phyloP scores from a whole-genome alignment of 2,113 vertebrate species.

The Scopus umbretta region DNA sequence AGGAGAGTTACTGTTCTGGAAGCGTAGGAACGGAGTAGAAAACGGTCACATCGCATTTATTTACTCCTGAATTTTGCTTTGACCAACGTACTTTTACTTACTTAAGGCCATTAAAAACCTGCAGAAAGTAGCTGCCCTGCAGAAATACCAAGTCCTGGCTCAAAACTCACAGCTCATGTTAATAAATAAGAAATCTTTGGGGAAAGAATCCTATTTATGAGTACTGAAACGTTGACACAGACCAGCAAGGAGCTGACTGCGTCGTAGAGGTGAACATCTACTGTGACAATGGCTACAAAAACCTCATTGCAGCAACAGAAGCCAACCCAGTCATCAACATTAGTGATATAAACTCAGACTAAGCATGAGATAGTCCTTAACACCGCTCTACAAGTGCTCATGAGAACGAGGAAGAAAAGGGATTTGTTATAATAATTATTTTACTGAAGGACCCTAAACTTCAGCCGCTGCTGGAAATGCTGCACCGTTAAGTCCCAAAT shows the following conservation, averaged over 20 bases:
- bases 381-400: background rate
- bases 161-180: fast-evolving
- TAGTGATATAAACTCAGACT: background rate
- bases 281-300: background rate
- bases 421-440: background rate
- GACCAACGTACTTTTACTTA: fast-evolving
- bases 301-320: background rate
- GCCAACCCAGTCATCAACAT: background rate
- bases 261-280: fast-evolving
- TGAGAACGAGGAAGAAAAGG: background rate
- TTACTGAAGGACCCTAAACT: background rate
- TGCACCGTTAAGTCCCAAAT: background rate
- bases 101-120: background rate
- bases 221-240: background rate
- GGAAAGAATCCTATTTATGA: background rate
- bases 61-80: background rate
- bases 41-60: background rate
- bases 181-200: background rate
- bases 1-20: background rate
- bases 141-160: background rate
- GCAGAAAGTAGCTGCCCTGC: background rate
- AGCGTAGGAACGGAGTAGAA: background rate
- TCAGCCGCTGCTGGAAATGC: background rate
- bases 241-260: fast-evolving
- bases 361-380: background rate